Conservation (phyloP, 2,113 vertebrate species). For the Rhizomys pruinosus region DNA sequence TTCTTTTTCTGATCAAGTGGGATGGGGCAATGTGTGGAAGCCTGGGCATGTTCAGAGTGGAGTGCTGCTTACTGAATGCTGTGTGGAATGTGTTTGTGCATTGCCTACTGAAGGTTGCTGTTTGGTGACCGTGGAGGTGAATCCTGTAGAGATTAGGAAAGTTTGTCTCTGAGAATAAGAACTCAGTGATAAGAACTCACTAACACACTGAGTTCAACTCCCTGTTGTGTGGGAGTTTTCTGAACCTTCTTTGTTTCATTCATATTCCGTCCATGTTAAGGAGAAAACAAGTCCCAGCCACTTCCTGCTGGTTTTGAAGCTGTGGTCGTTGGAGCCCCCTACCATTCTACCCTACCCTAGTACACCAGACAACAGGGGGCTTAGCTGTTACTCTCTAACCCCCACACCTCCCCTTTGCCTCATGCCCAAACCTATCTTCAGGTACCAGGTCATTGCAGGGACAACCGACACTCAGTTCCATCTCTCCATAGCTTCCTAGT, state of each 20-base stretch:
- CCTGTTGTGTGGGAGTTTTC: not conserved
- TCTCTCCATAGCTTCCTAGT: not conserved
- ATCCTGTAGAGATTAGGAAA: not conserved
- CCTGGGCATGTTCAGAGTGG: rapidly evolving
- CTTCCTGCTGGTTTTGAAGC: not conserved
- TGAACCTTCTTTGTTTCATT: not conserved
- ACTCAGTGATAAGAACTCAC: too few relatives aligned
- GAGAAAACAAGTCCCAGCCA: not conserved
- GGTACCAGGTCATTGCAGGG: not conserved
- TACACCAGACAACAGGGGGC: too few relatives aligned
- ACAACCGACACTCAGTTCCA: not conserved
- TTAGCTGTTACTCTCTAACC: too few relatives aligned
- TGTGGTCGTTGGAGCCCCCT: not conserved
- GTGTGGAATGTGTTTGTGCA: not conserved
- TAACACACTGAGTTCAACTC: not conserved
- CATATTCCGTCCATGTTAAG: not conserved
- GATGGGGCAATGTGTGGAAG: rapidly evolving
- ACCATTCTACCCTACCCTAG: too few relatives aligned
- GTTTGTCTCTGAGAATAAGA: not conserved
- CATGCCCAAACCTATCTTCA: not conserved
- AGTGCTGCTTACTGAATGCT: not conserved
- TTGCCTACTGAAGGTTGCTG: rapidly evolving
- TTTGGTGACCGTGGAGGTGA: not conserved
- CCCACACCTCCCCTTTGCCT: too few relatives aligned
- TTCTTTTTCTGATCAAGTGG: not conserved